Conservation (phyloP, 2,113 vertebrate genomes). For the Fukomys damarensis region DNA sequence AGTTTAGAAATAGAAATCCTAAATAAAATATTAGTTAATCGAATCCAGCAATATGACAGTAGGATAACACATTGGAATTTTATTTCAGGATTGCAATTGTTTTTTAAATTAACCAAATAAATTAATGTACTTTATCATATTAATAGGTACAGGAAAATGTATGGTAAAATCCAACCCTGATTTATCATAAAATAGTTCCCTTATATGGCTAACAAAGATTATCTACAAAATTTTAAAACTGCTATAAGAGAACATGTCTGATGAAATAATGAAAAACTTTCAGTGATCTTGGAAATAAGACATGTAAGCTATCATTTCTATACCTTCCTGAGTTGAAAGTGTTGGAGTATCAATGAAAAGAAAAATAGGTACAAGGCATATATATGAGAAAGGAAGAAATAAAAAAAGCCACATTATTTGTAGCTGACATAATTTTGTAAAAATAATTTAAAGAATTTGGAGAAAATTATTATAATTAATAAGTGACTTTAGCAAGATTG, state of each 20-base stretch:
- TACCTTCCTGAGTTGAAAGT: not conserved
- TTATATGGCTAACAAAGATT: not conserved
- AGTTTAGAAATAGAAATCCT: slow-evolving; percentile 24
- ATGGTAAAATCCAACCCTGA: not conserved
- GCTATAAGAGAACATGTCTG: not conserved
- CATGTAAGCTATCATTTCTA: not conserved
- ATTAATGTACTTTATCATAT: not conserved
- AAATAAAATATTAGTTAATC: not conserved
- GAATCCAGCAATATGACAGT: not conserved
- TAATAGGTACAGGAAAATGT: not conserved
- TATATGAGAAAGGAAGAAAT: not conserved
- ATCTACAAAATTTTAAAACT: not conserved
- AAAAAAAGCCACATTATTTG: not conserved
- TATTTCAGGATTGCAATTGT: not conserved
- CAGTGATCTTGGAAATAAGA: not conserved
- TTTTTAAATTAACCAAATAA: slow-evolving; percentile 22
- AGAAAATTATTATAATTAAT: not conserved
- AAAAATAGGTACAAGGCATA: not conserved
- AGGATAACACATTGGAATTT: not conserved
- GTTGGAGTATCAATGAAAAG: not conserved
- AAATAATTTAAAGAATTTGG: not conserved
- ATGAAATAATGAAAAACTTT: not conserved
- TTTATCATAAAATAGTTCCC: slow-evolving; percentile 18
- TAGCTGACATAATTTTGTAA: not conserved
- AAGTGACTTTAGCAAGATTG: not conserved